Base-by-base conservation (phyloP, 2,113 vertebrate species). In the Pterocles gutturalis region DNA sequence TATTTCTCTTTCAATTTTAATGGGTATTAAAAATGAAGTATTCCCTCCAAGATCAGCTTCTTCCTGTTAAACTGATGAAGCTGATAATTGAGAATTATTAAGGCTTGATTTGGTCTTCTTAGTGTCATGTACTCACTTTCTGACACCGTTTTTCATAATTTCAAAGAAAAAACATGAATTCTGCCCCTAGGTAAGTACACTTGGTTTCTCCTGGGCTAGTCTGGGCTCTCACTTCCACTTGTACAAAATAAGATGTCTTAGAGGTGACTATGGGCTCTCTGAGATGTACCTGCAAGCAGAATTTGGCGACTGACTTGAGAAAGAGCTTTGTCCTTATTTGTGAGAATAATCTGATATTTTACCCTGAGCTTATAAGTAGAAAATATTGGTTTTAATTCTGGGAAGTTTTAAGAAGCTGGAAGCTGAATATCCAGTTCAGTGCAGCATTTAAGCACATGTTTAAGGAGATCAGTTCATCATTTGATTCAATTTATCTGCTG, bases 21-120 rank as follows among this genome's bases (percentile, higher is more conserved):
- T 73, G 9, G 38, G 15, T 83, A 45, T 69, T n/a, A 91, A 89
- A 61, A 33, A 46, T 41, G 3, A 88, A 60, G 4, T 83, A 51
- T 57, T 31, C 18, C 9, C 6, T 75, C 22, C 10, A 43, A 58
- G 36, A 83, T 64, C 87, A 89, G 14, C 60, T 85, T 20, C 21
- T 69, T 84, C 33, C 31, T 62, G 9, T 60, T 81, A 83, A 93
- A 46, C 29, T 83, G 46, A 75, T 65, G 80, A 82, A 93, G 49
- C 29, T 85, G 46, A 75, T 65, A 82, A 82, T 10, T 41, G 22
- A 21, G 49, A 70, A 90, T 91, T 72, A 82, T 67, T 89, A 95
- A 93, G 81, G 43, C 9, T 73, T 36, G 41, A 46, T 90, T 85
- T 60, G 17, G 73, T 95, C 90, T 96, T 87, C 48, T 80, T 83